Conservation (phyloP, 1,140 invertebrate species). For the Chrysopa pallens region DNA sequence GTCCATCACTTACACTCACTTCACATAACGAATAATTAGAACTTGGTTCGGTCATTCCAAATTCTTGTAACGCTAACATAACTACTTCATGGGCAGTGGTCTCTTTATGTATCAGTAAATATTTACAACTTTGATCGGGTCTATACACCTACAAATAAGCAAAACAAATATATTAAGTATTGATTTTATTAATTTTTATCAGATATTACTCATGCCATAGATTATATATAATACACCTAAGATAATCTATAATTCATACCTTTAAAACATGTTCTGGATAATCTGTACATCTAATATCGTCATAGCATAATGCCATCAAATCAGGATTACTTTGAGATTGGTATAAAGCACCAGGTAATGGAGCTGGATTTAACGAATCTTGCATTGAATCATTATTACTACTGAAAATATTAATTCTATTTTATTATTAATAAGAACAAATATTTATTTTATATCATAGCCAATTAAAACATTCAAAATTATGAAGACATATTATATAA, state of each 20-base stretch:
- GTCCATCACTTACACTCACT: slow-evolving; percentile 83
- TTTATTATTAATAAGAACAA: too few species aligned
- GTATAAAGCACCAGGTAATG: slow-evolving; percentile 33
- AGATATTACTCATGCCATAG: too few species aligned
- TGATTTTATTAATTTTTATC: too few species aligned
- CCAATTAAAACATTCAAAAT: too few species aligned
- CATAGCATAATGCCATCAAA: slow-evolving; percentile 62
- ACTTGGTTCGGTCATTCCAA: slow-evolving; percentile 86
- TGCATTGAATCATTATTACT: neutral
- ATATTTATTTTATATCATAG: too few species aligned
- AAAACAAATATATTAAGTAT: too few species aligned
- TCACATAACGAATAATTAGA: slow-evolving; percentile 83
- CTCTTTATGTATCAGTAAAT: slow-evolving; percentile 93
- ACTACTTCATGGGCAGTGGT: slow-evolving; percentile 96
- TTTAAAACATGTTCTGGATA: slow-evolving; percentile 96
- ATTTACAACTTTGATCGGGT: slow-evolving; percentile 94
- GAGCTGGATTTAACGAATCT: slow-evolving; percentile 7
- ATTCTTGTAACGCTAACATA: slow-evolving; percentile 92
- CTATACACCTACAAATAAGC: slow-evolving; percentile 51
- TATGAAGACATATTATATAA: too few species aligned
- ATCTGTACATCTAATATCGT: slow-evolving; percentile 54
- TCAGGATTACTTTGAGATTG: slow-evolving; percentile 86
- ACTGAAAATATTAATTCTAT: neutral
- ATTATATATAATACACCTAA: too few species aligned
- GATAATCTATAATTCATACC: slow-evolving; percentile 25